Evolutionary conservation across 2,888 invertebrate species (phyloP), one percentile per base, ranked within the genome.

Genomic region (Noctuana brunneofusca): DNA sequence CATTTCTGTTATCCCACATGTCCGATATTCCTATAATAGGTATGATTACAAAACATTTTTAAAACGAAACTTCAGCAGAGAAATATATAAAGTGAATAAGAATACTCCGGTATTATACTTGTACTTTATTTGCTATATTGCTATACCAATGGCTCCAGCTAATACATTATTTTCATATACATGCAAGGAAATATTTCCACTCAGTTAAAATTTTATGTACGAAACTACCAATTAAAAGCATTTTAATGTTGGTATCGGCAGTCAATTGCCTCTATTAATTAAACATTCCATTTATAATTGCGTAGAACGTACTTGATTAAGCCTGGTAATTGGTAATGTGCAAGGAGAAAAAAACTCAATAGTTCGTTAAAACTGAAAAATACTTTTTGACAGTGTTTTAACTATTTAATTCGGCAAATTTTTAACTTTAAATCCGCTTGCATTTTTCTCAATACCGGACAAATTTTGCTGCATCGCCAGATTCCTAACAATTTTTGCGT

Each of bases 401-500:
- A 48, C 2, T 22, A 22, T 20, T 22, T 22, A 48, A 48, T 20
- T 22, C 5, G 4, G 22, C 2, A 49, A 58, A 16, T 16, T 35
- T 49, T 58, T 27, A 49, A n/a, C 35, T 24, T 48, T 54, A 38
- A 49, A 41, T 62, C 38, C 38, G 30, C 14, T 46, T 54, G 38
- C 35, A 58, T 35, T 46, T 60, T 53, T 55, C 35, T 54, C 48
- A 60, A 60, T 55, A 49, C 18, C 18, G 38, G 20, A 55, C 35
- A 18, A 49, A 62, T 49, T 55, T 49, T 41, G 48, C 55, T 55
- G 27, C 49, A 49, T 52, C 54, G 38, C 2, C 18, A 38, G 22
- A 49, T 60, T 53, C 38, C 16, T 22, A 50, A 50, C 62, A 56
- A 38, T 63, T 55, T 56, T 56, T 50, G 62, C 55, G 41, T 38